Percentiles rank a stretch among this genome's conserved stretches.
phyloP scores from a whole-genome alignment of 2,888 invertebrate species.

The Thysanoteuthis rhombus region DNA sequence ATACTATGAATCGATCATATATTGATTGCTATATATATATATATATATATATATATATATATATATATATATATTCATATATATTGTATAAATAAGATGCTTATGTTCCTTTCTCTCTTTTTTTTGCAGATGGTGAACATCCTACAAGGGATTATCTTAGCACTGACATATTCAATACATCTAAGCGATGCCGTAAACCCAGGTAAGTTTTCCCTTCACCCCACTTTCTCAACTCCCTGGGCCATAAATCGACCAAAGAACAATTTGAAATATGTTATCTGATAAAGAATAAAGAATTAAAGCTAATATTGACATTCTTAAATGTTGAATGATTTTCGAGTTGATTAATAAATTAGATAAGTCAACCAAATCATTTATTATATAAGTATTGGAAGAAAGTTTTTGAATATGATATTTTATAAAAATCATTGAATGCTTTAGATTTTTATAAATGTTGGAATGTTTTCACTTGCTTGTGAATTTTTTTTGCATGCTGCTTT shows the following conservation, averaged over 20 bases:
- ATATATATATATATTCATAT: not conserved
- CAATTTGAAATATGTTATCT: not conserved
- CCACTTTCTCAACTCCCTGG: not conserved
- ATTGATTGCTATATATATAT: no score
- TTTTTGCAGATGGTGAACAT: constrained; percentile 28
- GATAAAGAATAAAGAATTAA: not conserved
- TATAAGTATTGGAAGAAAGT: not conserved
- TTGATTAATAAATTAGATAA: not conserved
- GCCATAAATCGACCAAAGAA: not conserved
- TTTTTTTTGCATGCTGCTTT: not conserved
- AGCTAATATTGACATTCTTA: not conserved
- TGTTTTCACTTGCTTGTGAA: not conserved
- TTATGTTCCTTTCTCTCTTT: not conserved
- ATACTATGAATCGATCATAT: no score
- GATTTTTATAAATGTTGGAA: not conserved
- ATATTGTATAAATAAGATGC: not conserved
- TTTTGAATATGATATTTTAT: no score
- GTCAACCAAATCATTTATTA: not conserved
- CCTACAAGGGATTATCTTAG: constrained; percentile 31
- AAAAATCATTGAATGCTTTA: not conserved
- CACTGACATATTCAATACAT: constrained; percentile 30
- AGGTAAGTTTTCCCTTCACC: not conserved
- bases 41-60: no score
- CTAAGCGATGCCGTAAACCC: constrained; percentile 30
- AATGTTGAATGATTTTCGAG: not conserved